A percentile compares a stretch with the other conserved stretches of the same genome.
Conservation (phyloP, 2,797 vertebrate species). For the Dermochelys coriacea region DNA sequence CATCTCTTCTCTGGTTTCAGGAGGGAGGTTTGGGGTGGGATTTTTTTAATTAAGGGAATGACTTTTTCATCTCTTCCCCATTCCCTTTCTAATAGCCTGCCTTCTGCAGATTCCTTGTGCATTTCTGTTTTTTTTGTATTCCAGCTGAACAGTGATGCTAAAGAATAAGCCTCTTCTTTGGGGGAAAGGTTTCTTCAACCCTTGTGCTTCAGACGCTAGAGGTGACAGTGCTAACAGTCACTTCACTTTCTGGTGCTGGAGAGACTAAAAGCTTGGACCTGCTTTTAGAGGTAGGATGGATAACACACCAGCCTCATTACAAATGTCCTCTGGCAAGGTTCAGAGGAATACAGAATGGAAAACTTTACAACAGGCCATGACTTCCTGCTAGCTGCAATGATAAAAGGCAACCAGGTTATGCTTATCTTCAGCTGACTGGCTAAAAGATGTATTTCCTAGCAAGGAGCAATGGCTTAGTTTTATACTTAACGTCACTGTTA, state of each 20-base stretch:
- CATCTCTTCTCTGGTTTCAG: constrained; percentile 17
- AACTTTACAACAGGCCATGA: not conserved
- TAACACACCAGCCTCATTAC: not conserved
- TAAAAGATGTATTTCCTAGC: not conserved
- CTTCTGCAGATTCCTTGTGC: not conserved
- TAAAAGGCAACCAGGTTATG: not conserved
- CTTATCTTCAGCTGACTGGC: not conserved
- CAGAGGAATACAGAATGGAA: not conserved
- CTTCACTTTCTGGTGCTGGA: not conserved
- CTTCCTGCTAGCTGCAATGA: not conserved
- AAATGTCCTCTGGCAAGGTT: not conserved
- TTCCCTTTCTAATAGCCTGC: fast-evolving
- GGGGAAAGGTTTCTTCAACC: constrained; percentile 5
- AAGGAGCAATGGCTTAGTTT: not conserved
- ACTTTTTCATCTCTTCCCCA: not conserved
- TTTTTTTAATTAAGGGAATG: not conserved
- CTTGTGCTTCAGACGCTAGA: constrained; percentile 1
- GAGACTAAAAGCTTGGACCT: not conserved
- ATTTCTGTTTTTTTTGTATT: not conserved
- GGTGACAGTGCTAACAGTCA: not conserved
- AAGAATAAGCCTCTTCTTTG: not conserved
- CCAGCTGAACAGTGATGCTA: not conserved
- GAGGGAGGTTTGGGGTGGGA: not conserved
- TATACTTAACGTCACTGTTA: not conserved
- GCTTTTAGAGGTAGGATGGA: constrained; percentile 13